Percentiles rank a stretch among this genome's conserved stretches.
phyloP scores from a whole-genome alignment of 2,797 vertebrate genomes.

The Sebastes aleutianus region DNA sequence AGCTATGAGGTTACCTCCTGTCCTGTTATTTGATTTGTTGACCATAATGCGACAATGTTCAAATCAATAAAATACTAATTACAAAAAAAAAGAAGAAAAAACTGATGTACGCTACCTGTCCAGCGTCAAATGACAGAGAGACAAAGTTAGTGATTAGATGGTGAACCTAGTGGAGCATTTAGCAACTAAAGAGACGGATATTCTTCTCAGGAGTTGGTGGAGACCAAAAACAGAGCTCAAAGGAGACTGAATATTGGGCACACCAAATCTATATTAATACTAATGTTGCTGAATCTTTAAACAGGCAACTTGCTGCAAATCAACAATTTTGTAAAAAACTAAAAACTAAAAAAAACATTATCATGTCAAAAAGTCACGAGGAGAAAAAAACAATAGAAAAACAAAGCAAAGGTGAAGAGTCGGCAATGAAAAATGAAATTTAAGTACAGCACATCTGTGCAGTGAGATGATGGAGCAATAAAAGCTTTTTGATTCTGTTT shows the following conservation, averaged over 20 bases:
- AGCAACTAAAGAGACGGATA: background rate
- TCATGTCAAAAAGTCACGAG: background rate
- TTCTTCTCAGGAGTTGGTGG: background rate
- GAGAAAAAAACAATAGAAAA: background rate
- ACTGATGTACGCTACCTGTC: too few species aligned
- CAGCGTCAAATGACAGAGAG: too few species aligned
- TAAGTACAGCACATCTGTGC: constrained; percentile 58
- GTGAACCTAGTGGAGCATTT: background rate
- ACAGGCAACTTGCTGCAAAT: background rate
- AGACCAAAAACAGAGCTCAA: background rate
- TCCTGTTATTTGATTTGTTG: too few species aligned
- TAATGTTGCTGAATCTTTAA: background rate
- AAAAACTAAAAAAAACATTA: background rate
- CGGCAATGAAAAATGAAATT: background rate
- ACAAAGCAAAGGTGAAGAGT: background rate
- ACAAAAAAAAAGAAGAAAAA: too few species aligned
- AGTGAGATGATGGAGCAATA: constrained; percentile 48
- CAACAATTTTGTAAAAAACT: background rate
- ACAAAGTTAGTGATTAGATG: too few species aligned
- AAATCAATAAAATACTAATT: too few species aligned
- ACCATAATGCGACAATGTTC: too few species aligned
- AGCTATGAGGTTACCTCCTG: too few species aligned
- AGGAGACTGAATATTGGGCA: background rate
- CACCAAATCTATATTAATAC: background rate
- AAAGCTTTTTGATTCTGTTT: constrained; percentile 55